Base-by-base conservation (phyloP, 2,797 vertebrate species). In the Crypturellus tataupa region DNA sequence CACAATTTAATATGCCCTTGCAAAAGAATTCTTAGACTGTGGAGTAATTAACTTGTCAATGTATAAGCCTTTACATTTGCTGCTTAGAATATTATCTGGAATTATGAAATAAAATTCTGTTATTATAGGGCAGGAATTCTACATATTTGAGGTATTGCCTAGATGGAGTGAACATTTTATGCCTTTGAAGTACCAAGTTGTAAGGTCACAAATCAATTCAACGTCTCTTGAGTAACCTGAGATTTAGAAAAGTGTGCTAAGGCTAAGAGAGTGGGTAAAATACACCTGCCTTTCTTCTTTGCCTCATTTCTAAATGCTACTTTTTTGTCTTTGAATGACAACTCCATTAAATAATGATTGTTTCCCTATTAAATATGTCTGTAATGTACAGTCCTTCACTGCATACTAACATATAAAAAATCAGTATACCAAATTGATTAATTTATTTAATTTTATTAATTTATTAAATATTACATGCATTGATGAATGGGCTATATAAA, bases 11-110 rank as follows among this genome's bases (percentile, higher is more conserved):
- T 87, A 68, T n/a, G 60, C 82, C 82, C 85, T 87, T 84, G 79
- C 77, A 92, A 98, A 97, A 95, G 71, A 91, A 96, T 97, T 97
- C 60, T 87, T 85, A 92, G 81, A 90, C 80, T 92, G 58, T 70
- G 31, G 82, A 94, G 86, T 97, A 98, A 97, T 98, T 98, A 97
- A 86, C 88, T 96, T 96, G 80, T 97, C 93, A 94, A 68, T 96
- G 89, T 93, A 55, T 94, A 96, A 94, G 82, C 78, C 77, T 90
- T 96, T 96, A 75, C 49, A 31, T 93, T 94, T 97, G 89, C 79
- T 85, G 23, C 70, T 95, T 93, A 83, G 58, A 89, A 18, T 90
- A 95, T 97, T 97, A 94, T 46, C 71, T 80, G 71, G 40, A 95
- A 91, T 93, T 93, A 69, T 37, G 51, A 94, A 93, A 93, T 91